Conservation (phyloP, 1,140 invertebrate genomes). For the Centruroides vittatus region DNA sequence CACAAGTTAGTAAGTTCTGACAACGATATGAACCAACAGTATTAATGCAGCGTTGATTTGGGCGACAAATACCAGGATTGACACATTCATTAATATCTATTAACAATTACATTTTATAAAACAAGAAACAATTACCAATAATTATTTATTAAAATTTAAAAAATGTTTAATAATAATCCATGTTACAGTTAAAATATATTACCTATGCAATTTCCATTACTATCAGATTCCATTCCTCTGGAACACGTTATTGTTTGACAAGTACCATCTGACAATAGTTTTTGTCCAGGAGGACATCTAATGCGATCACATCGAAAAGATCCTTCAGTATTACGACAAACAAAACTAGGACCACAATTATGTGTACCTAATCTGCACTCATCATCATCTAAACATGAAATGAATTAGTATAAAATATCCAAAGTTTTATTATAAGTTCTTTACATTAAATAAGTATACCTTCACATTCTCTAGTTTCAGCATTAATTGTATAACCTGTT, state of each 20-base stretch:
- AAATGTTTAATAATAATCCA: background rate
- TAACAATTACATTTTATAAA: background rate
- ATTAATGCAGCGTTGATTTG: constrained; percentile 37
- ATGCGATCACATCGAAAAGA: constrained; percentile 57
- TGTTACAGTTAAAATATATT: background rate
- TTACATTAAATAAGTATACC: background rate
- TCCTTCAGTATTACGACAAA: constrained; percentile 70
- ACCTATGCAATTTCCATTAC: constrained; percentile 18
- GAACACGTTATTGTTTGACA: constrained; percentile 32
- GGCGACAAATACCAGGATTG: constrained; percentile 24
- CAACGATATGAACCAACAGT: constrained; percentile 40
- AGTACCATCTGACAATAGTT: constrained; percentile 21
- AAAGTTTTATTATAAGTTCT: background rate
- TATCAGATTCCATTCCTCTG: constrained; percentile 32
- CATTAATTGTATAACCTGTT: constrained; percentile 89
- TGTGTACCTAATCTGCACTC: constrained; percentile 71
- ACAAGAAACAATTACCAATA: background rate
- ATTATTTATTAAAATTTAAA: background rate
- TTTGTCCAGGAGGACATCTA: constrained; percentile 33
- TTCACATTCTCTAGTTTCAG: constrained; percentile 40
- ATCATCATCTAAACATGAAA: constrained; percentile 60
- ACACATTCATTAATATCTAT: constrained; percentile 32
- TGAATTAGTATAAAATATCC: background rate
- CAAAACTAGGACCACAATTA: constrained; percentile 61
- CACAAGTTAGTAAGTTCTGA: constrained; percentile 21